These are phyloP conservation scores for Bergia sp. DNA, from an alignment of 92 coral and sea anemone genomes.

Conservation along the genomic window DNA sequence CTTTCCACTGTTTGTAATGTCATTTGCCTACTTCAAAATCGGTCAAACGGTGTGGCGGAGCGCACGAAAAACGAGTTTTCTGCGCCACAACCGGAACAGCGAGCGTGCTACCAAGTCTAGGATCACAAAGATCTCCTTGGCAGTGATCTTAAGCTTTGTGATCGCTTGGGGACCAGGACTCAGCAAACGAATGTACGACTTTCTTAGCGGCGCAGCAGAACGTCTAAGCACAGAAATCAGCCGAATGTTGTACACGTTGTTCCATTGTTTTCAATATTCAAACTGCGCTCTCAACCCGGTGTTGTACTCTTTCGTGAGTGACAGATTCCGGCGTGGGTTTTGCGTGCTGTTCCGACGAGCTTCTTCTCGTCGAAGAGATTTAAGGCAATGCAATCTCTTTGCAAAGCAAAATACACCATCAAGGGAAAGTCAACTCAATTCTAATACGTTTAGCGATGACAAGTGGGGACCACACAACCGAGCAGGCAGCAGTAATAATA, in stretches of 20 bases:
- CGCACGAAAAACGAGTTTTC: slow-evolving; percentile 64
- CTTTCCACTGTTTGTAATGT: slow-evolving; percentile 68
- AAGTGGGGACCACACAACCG: no score
- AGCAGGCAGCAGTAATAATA: no score
- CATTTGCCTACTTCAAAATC: slow-evolving; percentile 68
- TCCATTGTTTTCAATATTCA: slow-evolving; percentile 65
- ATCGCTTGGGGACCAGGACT: slow-evolving; percentile 80
- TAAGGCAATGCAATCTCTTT: no score
- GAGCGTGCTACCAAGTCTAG: slow-evolving; percentile 66
- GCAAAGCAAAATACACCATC: no score
- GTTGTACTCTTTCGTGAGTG: slow-evolving; percentile 84
- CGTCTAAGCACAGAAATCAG: neutral
- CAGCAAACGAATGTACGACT: slow-evolving; percentile 27
- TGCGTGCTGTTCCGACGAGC: no score
- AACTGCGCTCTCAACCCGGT: slow-evolving; percentile 85
- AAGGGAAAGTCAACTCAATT: no score
- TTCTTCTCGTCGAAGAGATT: no score
- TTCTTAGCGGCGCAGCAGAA: slow-evolving; percentile 1
- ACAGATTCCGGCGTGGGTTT: slow-evolving; percentile 59
- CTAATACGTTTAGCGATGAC: no score
- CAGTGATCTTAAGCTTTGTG: slow-evolving; percentile 73
- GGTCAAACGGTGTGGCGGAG: slow-evolving; percentile 73
- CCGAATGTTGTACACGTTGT: slow-evolving; percentile 52
- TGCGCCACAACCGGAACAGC: slow-evolving; percentile 52
- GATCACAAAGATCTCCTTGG: slow-evolving; percentile 78